Evolutionary conservation across 2,113 vertebrate genomes (phyloP).

Genomic region (Rhea pennata): DNA sequence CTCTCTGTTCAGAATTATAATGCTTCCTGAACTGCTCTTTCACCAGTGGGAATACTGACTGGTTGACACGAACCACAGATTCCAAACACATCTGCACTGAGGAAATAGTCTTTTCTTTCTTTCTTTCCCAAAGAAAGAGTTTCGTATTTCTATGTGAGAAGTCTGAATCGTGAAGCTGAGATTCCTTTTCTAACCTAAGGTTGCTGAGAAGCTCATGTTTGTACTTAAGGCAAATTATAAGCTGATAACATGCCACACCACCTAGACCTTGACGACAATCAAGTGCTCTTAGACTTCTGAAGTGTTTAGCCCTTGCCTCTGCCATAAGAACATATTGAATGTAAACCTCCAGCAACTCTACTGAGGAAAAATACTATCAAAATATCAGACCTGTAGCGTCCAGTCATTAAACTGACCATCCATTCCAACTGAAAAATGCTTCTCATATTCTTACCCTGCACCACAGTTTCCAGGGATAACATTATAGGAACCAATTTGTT

Average conservation of each 20-base stretch:
- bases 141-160: not conserved
- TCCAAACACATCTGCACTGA: constrained; percentile 9
- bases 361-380: not conserved
- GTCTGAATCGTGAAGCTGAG: not conserved
- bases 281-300: not conserved
- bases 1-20: not conserved
- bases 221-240: not conserved
- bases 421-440: not conserved
- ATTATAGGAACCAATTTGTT: not conserved
- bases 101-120: not conserved
- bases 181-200: not conserved
- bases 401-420: not conserved
- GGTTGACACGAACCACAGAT: not conserved
- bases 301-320: not conserved
- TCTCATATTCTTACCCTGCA: not conserved
- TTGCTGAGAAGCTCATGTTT: not conserved
- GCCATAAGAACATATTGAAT: not conserved
- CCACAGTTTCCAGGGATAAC: not conserved
- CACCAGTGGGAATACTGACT: not conserved
- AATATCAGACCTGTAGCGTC: not conserved
- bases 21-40: not conserved
- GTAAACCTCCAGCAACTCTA: not conserved
- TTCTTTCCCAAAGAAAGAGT: not conserved
- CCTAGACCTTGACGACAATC: not conserved
- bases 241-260: not conserved